Evolutionary conservation across 2,797 vertebrate species (phyloP).

Genomic region (Florisuga fusca): DNA sequence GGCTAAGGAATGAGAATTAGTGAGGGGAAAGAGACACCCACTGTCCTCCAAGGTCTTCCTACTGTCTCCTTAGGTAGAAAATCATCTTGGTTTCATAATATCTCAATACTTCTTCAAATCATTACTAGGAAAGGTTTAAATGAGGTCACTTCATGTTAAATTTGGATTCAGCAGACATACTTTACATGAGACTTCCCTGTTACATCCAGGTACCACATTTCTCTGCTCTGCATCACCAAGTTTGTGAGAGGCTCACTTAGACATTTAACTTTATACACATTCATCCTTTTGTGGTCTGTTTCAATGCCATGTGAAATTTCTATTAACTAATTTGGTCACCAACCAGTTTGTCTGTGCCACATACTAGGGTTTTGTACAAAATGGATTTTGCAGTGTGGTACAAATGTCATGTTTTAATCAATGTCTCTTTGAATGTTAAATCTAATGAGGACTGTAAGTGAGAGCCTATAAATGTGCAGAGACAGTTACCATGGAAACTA

Average conservation of each 20-base stretch:
- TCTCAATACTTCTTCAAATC: not conserved
- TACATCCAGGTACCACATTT: not conserved
- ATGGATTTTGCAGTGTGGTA: constrained; percentile 66
- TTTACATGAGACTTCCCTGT: not conserved
- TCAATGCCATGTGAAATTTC: constrained; percentile 71
- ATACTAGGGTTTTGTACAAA: constrained; percentile 76
- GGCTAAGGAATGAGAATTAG: not conserved
- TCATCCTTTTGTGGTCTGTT: constrained; percentile 58
- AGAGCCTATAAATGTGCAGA: constrained; percentile 74
- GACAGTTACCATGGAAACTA: constrained; percentile 79
- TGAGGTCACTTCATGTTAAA: not conserved
- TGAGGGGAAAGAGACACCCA: not conserved
- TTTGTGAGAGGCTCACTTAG: not conserved
- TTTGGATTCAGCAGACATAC: not conserved
- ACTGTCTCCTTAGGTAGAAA: not conserved
- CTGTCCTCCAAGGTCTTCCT: not conserved
- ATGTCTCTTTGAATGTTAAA: constrained; percentile 77
- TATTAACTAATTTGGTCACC: constrained; percentile 80
- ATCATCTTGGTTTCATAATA: not conserved
- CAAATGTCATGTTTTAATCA: constrained; percentile 82
- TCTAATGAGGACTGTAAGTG: constrained; percentile 77
- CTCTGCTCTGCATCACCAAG: not conserved
- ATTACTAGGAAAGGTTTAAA: not conserved
- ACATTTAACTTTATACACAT: constrained; percentile 27
- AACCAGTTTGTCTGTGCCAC: constrained; percentile 69